A percentile compares a stretch with the other conserved stretches of the same genome.
phyloP scores from a whole-genome alignment of 2,888 invertebrate species.

The Ochropleura plecta region DNA sequence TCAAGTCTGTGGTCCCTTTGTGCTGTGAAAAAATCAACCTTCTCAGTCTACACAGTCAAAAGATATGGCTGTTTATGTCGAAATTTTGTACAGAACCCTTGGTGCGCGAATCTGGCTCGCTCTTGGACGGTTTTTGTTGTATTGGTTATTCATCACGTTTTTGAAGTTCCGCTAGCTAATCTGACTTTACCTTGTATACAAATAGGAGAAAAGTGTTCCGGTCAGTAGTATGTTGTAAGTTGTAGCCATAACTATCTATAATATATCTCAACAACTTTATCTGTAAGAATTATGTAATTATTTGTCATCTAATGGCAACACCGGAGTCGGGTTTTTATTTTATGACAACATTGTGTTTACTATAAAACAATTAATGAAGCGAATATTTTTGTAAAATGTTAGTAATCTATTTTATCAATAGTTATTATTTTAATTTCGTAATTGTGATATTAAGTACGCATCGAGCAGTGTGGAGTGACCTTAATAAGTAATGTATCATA shows the following conservation, averaged over 20 bases:
- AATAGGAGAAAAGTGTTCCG: not conserved
- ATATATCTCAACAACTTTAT: not conserved
- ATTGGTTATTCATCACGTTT: no score
- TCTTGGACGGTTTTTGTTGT: no score
- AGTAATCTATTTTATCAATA: slow-evolving; percentile 13
- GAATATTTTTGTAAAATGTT: slow-evolving; percentile 54
- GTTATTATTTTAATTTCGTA: slow-evolving; percentile 26
- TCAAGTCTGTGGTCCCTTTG: no score
- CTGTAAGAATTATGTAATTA: slow-evolving; percentile 7
- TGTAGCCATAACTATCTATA: slow-evolving; percentile 16
- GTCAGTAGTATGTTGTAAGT: slow-evolving; percentile 26
- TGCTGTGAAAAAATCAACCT: no score
- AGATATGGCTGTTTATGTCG: no score
- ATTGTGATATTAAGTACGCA: slow-evolving; percentile 49
- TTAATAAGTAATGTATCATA: slow-evolving; percentile 1
- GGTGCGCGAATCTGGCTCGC: no score
- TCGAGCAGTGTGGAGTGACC: slow-evolving; percentile 16
- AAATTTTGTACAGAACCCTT: no score
- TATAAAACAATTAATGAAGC: slow-evolving; percentile 15
- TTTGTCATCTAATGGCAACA: slow-evolving; percentile 31
- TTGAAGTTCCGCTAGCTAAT: not conserved
- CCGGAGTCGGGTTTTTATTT: slow-evolving; percentile 46
- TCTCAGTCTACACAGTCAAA: no score
- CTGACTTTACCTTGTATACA: not conserved
- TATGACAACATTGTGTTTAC: slow-evolving; percentile 34